Conservation (phyloP, 2,888 invertebrate genomes). For the Cactoblastis cactorum region DNA sequence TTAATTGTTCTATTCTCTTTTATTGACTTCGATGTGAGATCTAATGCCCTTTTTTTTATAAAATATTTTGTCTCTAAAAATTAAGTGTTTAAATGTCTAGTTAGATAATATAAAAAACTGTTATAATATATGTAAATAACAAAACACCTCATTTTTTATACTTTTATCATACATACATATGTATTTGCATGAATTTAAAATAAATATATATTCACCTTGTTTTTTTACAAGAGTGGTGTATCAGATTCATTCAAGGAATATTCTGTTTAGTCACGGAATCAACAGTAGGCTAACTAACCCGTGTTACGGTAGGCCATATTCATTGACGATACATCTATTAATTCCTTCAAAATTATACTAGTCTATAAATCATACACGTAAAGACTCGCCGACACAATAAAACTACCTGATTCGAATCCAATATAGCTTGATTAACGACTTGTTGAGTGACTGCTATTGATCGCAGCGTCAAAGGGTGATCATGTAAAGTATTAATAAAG, state of each 20-base stretch:
- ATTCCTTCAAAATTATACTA: conserved; percentile 48
- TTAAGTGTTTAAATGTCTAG: too few species aligned
- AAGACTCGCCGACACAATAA: conserved; percentile 69
- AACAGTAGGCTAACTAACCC: conserved; percentile 3
- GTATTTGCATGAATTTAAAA: not conserved
- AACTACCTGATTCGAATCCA: conserved; percentile 74
- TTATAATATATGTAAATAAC: too few species aligned
- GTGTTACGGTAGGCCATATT: conserved; percentile 11
- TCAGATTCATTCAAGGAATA: not conserved
- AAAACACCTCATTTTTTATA: too few species aligned
- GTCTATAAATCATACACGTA: conserved; percentile 65
- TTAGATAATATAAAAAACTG: too few species aligned
- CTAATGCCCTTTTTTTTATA: too few species aligned
- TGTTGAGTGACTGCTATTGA: conserved; percentile 77
- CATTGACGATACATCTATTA: conserved; percentile 13
- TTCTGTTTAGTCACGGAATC: conserved; percentile 13
- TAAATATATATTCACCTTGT: not conserved
- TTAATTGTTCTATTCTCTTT: too few species aligned
- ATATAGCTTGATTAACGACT: conserved; percentile 76
- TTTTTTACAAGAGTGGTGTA: not conserved
- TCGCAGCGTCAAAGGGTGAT: conserved; percentile 67
- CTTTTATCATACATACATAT: not conserved
- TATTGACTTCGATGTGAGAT: too few species aligned
- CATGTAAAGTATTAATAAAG: conserved; percentile 74
- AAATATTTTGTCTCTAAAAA: too few species aligned